These are phyloP conservation scores for Actinostola sp. DNA, from an alignment of 92 coral and sea anemone genomes.

Conservation along the genomic window DNA sequence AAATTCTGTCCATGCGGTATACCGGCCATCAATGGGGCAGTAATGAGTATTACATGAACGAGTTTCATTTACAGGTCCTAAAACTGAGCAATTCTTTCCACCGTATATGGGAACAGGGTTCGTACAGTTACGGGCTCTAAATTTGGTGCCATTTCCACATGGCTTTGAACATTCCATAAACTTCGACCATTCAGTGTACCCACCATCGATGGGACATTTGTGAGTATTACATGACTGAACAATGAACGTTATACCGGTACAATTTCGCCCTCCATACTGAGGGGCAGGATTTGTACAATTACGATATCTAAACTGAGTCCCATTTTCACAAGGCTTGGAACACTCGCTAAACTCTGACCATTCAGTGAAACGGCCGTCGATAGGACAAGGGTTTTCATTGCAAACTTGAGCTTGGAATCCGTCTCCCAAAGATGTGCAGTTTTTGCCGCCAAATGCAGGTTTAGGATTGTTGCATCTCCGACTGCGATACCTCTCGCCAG, in stretches of 20 bases:
- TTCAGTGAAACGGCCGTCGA: constrained; percentile 59
- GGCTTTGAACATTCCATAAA: constrained; percentile 63
- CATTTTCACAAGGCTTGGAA: constrained; percentile 72
- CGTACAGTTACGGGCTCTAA: constrained; percentile 67
- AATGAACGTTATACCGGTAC: constrained; percentile 60
- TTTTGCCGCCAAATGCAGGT: constrained; percentile 61
- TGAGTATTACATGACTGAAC: constrained; percentile 54
- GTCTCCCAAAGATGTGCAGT: constrained; percentile 63
- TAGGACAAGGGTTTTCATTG: constrained; percentile 35
- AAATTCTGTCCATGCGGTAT: constrained; percentile 64
- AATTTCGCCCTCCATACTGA: constrained; percentile 73
- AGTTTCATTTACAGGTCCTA: constrained; percentile 57
- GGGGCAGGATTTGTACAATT: constrained; percentile 77
- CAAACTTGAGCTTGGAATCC: constrained; percentile 25
- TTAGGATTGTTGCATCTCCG: constrained; percentile 68
- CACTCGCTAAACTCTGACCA: constrained; percentile 75
- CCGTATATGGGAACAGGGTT: constrained; percentile 67
- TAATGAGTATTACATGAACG: constrained; percentile 54
- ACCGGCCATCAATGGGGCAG: constrained; percentile 78
- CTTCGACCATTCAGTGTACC: constrained; percentile 67
- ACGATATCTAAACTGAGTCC: constrained; percentile 54
- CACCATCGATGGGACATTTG: constrained; percentile 75
- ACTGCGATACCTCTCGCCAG: constrained; percentile 54
- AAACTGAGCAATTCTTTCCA: constrained; percentile 62
- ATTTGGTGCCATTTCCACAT: constrained; percentile 72